Evolutionary conservation across 2,797 vertebrate species (phyloP).

Genomic region (Typhlichthys eigenmanni): DNA sequence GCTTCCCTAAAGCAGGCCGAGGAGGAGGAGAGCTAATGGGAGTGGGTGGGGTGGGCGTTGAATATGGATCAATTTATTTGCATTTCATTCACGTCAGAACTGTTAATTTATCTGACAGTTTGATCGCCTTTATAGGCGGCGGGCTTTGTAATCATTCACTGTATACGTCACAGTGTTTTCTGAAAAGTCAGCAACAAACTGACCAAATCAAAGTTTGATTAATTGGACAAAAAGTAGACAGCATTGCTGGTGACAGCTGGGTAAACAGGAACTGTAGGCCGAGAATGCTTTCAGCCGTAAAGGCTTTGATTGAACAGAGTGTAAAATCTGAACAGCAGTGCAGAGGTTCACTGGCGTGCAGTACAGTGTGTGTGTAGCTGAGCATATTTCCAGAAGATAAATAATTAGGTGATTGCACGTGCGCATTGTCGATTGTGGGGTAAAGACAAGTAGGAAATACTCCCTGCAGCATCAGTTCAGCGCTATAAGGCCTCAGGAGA

Average conservation of each 20-base stretch:
- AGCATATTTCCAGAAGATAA: constrained; percentile 24
- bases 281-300: constrained; percentile 35
- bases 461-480: constrained; percentile 4
- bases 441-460: background rate
- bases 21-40: constrained; percentile 6
- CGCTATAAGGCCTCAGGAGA: background rate
- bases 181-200: constrained; percentile 66
- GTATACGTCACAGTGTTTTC: constrained; percentile 49
- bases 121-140: constrained; percentile 54
- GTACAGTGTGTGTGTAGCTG: constrained; percentile 7
- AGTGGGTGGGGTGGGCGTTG: constrained; percentile 26
- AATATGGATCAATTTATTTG: constrained; percentile 69
- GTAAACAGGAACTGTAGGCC: constrained; percentile 28
- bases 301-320: background rate
- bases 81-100: constrained; percentile 58
- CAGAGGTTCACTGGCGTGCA: constrained; percentile 39
- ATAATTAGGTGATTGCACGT: constrained; percentile 22
- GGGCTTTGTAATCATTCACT: constrained; percentile 51
- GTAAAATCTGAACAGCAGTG: constrained; percentile 31
- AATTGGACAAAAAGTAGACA: constrained; percentile 35
- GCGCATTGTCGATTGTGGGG: constrained; percentile 7
- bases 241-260: constrained; percentile 55
- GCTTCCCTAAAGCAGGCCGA: background rate
- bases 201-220: constrained; percentile 63
- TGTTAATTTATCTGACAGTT: constrained; percentile 61